Percentiles rank a stretch among this genome's conserved stretches.
phyloP scores from a whole-genome alignment of 35 echinoderm and acorn worm species.

The Heliocidaris erythrogramma region DNA sequence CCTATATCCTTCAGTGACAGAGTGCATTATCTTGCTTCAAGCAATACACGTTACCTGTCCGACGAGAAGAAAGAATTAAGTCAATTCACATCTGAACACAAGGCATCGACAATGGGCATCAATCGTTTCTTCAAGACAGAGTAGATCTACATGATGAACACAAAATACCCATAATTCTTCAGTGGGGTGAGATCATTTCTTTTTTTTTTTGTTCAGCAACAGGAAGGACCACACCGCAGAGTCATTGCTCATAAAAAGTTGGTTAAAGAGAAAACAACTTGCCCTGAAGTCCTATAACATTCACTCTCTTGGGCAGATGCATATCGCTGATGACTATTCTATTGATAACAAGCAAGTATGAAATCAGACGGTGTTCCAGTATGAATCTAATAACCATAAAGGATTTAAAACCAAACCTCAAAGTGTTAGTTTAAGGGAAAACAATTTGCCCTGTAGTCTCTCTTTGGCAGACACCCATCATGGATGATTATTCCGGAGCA shows the following conservation, averaged over 20 bases:
- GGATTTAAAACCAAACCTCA: neutral
- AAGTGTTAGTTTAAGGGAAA: neutral
- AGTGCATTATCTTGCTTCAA: neutral
- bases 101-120: too few relatives aligned
- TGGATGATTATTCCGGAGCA: neutral
- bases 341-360: too few relatives aligned
- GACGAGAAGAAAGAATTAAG: neutral
- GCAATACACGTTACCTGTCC: neutral
- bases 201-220: neutral
- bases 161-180: neutral
- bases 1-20: neutral
- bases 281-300: neutral
- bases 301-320: neutral
- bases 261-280: neutral
- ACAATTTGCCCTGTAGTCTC: neutral
- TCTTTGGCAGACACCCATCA: neutral
- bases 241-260: neutral
- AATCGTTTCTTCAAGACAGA: neutral
- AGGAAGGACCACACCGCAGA: neutral
- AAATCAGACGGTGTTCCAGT: too few relatives aligned
- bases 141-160: neutral
- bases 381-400: too few relatives aligned
- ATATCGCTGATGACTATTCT: too few relatives aligned
- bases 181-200: neutral
- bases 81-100: neutral